phyloP scores from a whole-genome alignment of 2,888 invertebrate species.

The Lycophotia porphyrea region DNA sequence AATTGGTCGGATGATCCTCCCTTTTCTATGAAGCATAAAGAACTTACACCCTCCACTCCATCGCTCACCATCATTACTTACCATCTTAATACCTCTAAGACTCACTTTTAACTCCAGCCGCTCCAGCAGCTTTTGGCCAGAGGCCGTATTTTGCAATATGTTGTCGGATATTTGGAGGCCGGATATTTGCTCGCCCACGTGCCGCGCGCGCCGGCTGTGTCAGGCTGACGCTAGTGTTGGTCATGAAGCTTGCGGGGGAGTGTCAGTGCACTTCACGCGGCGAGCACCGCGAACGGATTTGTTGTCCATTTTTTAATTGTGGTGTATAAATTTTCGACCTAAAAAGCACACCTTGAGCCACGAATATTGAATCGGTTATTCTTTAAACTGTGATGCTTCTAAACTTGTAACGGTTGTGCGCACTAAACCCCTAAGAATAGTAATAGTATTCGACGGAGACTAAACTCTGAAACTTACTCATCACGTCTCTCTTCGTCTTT shows the following conservation, averaged over 20 bases:
- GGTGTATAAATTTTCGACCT: background rate
- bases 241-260: too few relatives aligned
- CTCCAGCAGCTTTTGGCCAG: too few relatives aligned
- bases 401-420: conserved; percentile 4
- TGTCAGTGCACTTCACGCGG: too few relatives aligned
- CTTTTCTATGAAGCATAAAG: background rate
- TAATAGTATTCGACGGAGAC: background rate
- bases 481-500: conserved; percentile 16
- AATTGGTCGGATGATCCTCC: background rate
- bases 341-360: background rate
- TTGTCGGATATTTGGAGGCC: too few relatives aligned
- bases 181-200: too few relatives aligned
- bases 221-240: too few relatives aligned
- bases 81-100: too few relatives aligned
- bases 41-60: background rate
- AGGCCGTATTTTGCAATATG: too few relatives aligned
- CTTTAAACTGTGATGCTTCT: background rate
- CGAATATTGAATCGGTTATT: background rate
- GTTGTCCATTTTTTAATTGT: background rate
- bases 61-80: too few relatives aligned
- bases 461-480: background rate
- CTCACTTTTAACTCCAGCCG: too few relatives aligned
- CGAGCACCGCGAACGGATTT: too few relatives aligned
- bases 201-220: too few relatives aligned
- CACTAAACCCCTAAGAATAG: background rate